Evolutionary conservation across 2,797 vertebrate genomes (phyloP).

Genomic region (Sebastes flavidus): DNA sequence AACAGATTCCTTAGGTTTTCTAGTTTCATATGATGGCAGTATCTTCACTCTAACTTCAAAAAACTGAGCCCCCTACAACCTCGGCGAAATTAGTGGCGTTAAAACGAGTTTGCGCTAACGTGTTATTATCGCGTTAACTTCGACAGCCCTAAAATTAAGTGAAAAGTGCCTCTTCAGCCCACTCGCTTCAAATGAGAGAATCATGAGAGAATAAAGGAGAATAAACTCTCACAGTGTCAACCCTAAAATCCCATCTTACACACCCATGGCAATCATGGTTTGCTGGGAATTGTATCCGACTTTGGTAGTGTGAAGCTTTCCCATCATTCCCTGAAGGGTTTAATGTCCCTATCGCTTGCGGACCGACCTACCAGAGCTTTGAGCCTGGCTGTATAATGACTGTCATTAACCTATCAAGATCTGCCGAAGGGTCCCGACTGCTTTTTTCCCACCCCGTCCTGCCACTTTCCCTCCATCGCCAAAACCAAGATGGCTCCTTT

Average conservation of each 20-base stretch:
- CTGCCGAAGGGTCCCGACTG: conserved; percentile 52
- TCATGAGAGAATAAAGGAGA: conserved; percentile 6
- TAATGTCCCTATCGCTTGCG: conserved; percentile 59
- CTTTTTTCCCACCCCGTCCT: conserved; percentile 66
- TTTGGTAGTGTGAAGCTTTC: conserved; percentile 73
- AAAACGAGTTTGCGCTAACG: no score
- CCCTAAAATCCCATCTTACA: conserved; percentile 30
- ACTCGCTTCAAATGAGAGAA: conserved; percentile 24
- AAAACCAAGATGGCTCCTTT: conserved; percentile 72
- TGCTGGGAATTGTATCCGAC: conserved; percentile 59
- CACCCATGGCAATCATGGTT: conserved; percentile 47
- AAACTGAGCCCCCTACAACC: no score
- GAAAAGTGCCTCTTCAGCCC: not conserved
- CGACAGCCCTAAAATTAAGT: conserved; percentile 11
- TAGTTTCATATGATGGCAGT: no score
- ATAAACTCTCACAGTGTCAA: conserved; percentile 4
- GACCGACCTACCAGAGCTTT: conserved; percentile 61
- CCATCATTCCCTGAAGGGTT: conserved; percentile 76
- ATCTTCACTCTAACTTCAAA: no score
- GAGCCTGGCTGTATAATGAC: conserved; percentile 74
- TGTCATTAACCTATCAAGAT: conserved; percentile 82
- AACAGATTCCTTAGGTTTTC: no score
- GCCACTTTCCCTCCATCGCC: conserved; percentile 69
- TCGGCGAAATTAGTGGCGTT: no score
- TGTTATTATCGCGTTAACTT: no score